phyloP scores from a whole-genome alignment of 2,888 invertebrate genomes.

The Scrobipalpa costella region DNA sequence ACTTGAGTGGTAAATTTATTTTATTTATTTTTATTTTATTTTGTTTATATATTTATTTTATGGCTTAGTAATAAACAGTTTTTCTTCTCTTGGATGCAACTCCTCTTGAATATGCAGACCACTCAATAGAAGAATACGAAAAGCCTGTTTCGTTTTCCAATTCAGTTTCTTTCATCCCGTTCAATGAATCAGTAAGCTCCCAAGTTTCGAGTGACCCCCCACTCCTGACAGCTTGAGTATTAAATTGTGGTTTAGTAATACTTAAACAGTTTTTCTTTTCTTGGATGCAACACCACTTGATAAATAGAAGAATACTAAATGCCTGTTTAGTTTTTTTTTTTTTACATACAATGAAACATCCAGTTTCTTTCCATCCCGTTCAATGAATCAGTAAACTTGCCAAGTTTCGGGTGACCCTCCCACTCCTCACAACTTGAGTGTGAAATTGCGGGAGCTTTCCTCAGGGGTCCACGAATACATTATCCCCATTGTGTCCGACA shows the following conservation, averaged over 20 bases:
- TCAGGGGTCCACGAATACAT: slow-evolving; percentile 44
- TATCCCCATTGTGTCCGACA: slow-evolving; percentile 45
- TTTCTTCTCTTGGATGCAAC: too few relatives aligned
- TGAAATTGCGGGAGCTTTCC: slow-evolving; percentile 18
- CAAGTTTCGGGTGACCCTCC: not conserved
- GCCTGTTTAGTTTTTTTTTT: too few relatives aligned
- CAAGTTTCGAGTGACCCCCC: not conserved
- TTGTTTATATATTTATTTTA: too few relatives aligned
- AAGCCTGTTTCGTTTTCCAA: not conserved
- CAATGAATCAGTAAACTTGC: slow-evolving; percentile 5
- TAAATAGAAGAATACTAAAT: too few relatives aligned
- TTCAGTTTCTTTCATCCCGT: not conserved
- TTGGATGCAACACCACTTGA: too few relatives aligned
- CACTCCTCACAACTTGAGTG: slow-evolving; percentile 5
- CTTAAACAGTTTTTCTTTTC: too few relatives aligned
- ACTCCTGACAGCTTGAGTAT: slow-evolving; percentile 9
- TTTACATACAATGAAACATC: too few relatives aligned
- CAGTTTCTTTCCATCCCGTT: not conserved
- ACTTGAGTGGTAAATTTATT: too few relatives aligned
- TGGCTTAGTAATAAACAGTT: too few relatives aligned
- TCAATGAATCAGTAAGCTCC: not conserved
- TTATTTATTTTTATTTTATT: too few relatives aligned
- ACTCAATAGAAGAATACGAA: too few relatives aligned
- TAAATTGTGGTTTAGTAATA: slow-evolving; percentile 20
- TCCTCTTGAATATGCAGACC: too few relatives aligned